phyloP scores from a whole-genome alignment of 2,888 invertebrate species.

The Heliconius ismenius region DNA sequence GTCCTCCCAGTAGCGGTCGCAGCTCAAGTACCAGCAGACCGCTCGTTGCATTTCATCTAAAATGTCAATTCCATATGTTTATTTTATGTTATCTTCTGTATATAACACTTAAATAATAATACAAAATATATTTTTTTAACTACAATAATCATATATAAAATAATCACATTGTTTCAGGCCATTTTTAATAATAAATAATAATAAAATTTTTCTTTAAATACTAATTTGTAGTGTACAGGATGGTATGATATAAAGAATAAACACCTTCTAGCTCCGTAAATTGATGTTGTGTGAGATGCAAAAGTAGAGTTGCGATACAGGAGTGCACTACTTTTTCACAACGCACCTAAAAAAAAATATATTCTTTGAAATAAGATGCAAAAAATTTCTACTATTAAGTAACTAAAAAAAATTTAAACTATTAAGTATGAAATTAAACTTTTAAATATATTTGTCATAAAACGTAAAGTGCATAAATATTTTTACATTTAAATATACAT shows the following conservation, averaged over 20 bases:
- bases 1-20: constrained; percentile 96
- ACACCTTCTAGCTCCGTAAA: constrained; percentile 93
- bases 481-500: no score
- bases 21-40: constrained; percentile 95
- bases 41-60: constrained; percentile 93
- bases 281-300: constrained; percentile 90
- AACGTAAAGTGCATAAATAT: background rate
- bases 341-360: constrained; percentile 66
- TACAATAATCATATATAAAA: background rate
- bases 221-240: background rate
- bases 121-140: background rate
- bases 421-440: background rate
- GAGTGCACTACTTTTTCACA: constrained; percentile 90
- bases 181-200: background rate
- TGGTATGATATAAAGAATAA: constrained; percentile 17
- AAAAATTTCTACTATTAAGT: no score
- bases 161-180: background rate
- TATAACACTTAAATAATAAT: background rate
- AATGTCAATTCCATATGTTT: background rate
- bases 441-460: background rate
- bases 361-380: background rate
- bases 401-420: no score
- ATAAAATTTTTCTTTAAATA: background rate
- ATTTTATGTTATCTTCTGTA: background rate
- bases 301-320: constrained; percentile 90